Evolutionary conservation across 2,113 vertebrate species (phyloP).

Genomic region (Sorex araneus): DNA sequence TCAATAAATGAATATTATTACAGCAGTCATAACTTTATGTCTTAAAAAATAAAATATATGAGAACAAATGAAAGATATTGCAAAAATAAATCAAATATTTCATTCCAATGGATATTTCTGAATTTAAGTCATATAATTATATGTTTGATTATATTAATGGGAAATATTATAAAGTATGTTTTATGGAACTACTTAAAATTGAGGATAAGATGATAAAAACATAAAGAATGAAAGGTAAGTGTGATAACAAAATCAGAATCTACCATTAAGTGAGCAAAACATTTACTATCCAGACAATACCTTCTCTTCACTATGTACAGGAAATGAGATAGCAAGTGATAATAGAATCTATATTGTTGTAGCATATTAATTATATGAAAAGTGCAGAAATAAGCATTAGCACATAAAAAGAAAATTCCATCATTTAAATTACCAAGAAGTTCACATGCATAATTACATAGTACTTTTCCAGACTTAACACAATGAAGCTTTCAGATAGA

Average conservation of each 20-base stretch:
- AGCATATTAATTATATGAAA: conserved; percentile 80
- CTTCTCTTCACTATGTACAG: conserved; percentile 7
- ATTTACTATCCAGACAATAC: conserved; percentile 69
- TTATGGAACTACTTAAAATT: conserved; percentile 46
- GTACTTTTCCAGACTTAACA: conserved; percentile 72
- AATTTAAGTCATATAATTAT: conserved; percentile 9
- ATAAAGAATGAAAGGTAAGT: conserved; percentile 33
- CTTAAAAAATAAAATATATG: not conserved
- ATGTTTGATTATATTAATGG: not conserved
- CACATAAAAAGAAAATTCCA: conserved; percentile 76
- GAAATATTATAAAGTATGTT: not conserved
- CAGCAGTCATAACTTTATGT: no score
- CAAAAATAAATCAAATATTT: not conserved
- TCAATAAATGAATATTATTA: not conserved
- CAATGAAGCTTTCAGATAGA: conserved; percentile 75
- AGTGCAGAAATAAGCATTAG: conserved; percentile 74
- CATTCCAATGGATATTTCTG: conserved; percentile 29
- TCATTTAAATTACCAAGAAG: conserved; percentile 74
- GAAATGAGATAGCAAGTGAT: conserved; percentile 61
- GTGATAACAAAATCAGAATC: conserved; percentile 45
- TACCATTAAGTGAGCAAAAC: conserved; percentile 76
- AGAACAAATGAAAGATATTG: conserved; percentile 2
- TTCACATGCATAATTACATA: conserved; percentile 81
- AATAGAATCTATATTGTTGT: conserved; percentile 51
- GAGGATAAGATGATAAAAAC: conserved; percentile 41